phyloP scores from a whole-genome alignment of 2,113 vertebrate species.

The Camarhynchus parvulus region DNA sequence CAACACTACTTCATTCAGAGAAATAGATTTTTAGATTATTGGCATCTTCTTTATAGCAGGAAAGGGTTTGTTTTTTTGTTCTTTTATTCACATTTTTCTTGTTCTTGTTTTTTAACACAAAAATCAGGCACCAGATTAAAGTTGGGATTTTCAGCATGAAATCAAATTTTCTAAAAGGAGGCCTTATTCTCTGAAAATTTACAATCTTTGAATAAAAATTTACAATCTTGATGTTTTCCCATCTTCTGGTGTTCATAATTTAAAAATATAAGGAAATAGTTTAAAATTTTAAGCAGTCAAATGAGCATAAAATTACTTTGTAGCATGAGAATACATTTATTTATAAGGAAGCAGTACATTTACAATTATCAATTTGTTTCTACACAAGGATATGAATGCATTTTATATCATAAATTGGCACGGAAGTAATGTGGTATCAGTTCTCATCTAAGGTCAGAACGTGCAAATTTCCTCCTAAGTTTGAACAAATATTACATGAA shows the following conservation, averaged over 20 bases:
- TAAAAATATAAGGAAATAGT: neutral
- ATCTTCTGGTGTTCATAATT: neutral
- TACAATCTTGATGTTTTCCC: neutral
- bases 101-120: neutral
- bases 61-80: fast-evolving
- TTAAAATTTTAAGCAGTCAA: neutral
- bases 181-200: neutral
- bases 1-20: neutral
- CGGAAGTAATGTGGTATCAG: slow-evolving; percentile 39
- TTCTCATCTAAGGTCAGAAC: slow-evolving; percentile 56
- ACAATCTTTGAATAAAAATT: neutral
- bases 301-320: neutral
- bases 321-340: neutral
- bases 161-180: neutral
- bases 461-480: slow-evolving; percentile 72
- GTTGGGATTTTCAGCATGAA: neutral
- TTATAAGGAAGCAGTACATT: neutral
- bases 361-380: slow-evolving; percentile 50
- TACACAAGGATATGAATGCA: slow-evolving; percentile 37
- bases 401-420: slow-evolving; percentile 59
- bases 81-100: neutral
- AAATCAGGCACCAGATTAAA: neutral
- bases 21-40: neutral
- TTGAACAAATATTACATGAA: slow-evolving; percentile 85
- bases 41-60: neutral